Evolutionary conservation across 1,140 invertebrate species (phyloP).

Genomic region (Drosophila paulistorum): DNA sequence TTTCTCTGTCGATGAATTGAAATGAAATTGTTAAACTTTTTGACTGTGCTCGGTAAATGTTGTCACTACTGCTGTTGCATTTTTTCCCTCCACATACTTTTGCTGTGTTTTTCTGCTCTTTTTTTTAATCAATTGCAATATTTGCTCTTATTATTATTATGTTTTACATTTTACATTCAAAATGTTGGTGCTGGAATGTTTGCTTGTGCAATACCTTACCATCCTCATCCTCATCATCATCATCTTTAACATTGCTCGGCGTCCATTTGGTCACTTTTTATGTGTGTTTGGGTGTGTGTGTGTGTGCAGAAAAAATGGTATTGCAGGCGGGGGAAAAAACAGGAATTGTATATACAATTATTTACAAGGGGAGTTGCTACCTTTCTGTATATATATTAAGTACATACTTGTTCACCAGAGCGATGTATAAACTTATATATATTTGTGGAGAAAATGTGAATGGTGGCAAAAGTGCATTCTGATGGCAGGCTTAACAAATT

Average conservation of each 20-base stretch:
- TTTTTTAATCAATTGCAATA: constrained; percentile 59
- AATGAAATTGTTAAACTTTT: constrained; percentile 42
- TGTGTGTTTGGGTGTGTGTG: background rate
- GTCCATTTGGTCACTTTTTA: constrained; percentile 60
- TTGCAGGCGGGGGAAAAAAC: constrained; percentile 37
- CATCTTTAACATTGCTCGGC: constrained; percentile 45
- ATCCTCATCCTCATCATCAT: constrained; percentile 48
- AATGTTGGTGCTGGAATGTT: background rate
- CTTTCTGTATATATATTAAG: constrained; percentile 25
- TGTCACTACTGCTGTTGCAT: background rate
- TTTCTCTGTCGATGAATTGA: constrained; percentile 37
- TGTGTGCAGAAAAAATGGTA: constrained; percentile 38
- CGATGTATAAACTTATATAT: too few species aligned
- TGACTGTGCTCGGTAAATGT: constrained; percentile 11
- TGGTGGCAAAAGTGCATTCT: constrained; percentile 49
- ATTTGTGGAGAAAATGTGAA: background rate
- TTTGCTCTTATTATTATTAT: constrained; percentile 55
- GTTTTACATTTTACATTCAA: constrained; percentile 35
- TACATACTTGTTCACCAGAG: constrained; percentile 29
- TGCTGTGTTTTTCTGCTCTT: constrained; percentile 37
- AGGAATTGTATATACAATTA: constrained; percentile 62
- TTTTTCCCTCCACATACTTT: background rate
- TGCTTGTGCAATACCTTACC: constrained; percentile 69
- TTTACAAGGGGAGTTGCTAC: constrained; percentile 39
- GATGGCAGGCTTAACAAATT: constrained; percentile 74